A percentile compares a stretch with the other conserved stretches of the same genome.
Evolutionary conservation across 2,797 vertebrate species (phyloP).

Genomic region (Oreochromis grahami): DNA sequence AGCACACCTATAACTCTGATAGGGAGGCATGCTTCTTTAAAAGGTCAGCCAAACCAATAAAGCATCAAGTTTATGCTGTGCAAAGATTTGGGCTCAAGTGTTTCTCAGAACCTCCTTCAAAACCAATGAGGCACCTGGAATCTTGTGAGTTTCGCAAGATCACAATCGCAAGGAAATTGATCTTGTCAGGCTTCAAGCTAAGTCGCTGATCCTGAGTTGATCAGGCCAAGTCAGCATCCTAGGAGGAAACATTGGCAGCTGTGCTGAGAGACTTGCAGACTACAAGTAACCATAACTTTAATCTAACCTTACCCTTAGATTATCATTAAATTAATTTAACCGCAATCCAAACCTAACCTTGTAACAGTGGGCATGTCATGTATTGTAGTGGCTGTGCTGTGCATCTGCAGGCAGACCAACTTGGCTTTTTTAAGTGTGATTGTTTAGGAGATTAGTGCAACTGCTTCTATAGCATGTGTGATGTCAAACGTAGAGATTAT

Average conservation of each 20-base stretch:
- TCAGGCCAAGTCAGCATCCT: neutral
- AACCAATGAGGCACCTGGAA: neutral
- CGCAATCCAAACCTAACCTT: neutral
- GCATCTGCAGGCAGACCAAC: neutral
- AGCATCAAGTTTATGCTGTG: constrained; percentile 46
- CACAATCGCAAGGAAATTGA: neutral
- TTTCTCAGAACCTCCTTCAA: constrained; percentile 16
- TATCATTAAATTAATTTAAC: neutral
- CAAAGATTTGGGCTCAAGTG: constrained; percentile 29
- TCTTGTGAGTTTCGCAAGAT: neutral
- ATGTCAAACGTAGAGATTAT: neutral
- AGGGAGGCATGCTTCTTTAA: constrained; percentile 57
- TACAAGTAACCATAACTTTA: neutral
- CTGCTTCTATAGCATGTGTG: neutral
- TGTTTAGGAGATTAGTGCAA: neutral
- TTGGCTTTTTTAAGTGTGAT: neutral
- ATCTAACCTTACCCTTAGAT: neutral
- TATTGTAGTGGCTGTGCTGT: neutral
- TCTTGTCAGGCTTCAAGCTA: no score
- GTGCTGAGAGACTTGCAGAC: neutral
- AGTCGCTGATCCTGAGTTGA: neutral
- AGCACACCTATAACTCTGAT: constrained; percentile 64
- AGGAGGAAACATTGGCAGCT: neutral
- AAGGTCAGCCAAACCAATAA: constrained; percentile 70
- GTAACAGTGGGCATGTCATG: neutral